These are phyloP conservation scores for Sphaeramia orbicularis DNA, from an alignment of 2,797 vertebrate species.

Conservation along the genomic window DNA sequence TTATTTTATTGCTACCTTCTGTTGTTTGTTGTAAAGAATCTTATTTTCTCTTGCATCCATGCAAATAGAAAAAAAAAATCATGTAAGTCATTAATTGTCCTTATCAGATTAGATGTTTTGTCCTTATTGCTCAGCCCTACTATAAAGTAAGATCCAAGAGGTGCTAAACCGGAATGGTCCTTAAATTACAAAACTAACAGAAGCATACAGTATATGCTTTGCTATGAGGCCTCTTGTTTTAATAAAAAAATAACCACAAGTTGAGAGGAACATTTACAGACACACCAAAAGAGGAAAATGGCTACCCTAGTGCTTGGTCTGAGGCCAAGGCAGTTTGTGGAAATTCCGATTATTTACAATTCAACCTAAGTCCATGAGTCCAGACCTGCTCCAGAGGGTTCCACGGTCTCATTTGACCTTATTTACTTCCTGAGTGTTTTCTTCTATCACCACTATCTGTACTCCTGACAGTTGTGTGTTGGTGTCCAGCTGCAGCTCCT, in stretches of 20 bases:
- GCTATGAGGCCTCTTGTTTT: constrained; percentile 40
- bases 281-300: constrained; percentile 39
- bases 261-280: constrained; percentile 23
- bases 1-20: too few relatives aligned
- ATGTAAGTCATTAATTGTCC: too few relatives aligned
- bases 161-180: constrained; percentile 13
- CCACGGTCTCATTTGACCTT: constrained; percentile 70
- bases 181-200: constrained; percentile 53
- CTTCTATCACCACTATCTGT: constrained; percentile 93
- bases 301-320: constrained; percentile 59
- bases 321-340: constrained; percentile 56
- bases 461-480: constrained; percentile 91
- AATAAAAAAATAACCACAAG: constrained; percentile 35
- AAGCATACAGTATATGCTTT: constrained; percentile 25
- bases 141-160: constrained; percentile 12
- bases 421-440: constrained; percentile 79
- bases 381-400: constrained; percentile 43
- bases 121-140: too few relatives aligned
- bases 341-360: constrained; percentile 56
- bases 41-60: too few relatives aligned
- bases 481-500: constrained; percentile 88
- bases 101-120: too few relatives aligned
- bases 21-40: too few relatives aligned
- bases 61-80: too few relatives aligned
- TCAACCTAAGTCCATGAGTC: constrained; percentile 30